These are phyloP conservation scores for Xenops minutus DNA, from an alignment of 2,797 vertebrate genomes.

Conservation along the genomic window DNA sequence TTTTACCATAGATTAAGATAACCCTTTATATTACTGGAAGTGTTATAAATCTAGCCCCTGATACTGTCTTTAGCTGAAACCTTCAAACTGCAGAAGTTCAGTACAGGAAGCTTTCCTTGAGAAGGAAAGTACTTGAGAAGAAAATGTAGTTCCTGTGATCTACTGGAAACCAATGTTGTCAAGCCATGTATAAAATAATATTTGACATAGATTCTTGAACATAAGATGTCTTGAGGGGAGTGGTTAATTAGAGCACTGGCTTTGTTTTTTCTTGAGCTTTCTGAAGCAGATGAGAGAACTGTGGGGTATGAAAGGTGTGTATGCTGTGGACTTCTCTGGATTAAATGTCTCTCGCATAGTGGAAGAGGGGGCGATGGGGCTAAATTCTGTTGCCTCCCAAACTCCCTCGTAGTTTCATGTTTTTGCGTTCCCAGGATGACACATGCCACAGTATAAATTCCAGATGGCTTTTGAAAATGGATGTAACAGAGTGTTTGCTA, in stretches of 20 bases:
- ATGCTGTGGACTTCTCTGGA: background rate
- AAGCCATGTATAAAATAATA: background rate
- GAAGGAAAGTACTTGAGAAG: background rate
- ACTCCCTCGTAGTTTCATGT: background rate
- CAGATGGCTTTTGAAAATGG: slow-evolving; percentile 46
- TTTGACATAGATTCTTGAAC: background rate
- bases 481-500: background rate
- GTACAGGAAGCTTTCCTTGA: background rate
- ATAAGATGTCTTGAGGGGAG: background rate
- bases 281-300: background rate
- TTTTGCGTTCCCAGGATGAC: background rate
- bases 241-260: background rate
- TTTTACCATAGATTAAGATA: background rate
- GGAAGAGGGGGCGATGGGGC: background rate
- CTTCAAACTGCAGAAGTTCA: background rate
- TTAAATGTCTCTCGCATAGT: background rate
- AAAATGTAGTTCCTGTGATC: background rate
- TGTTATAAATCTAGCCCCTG: background rate
- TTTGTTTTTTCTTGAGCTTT: background rate
- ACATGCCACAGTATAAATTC: slow-evolving; percentile 5
- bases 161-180: background rate
- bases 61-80: background rate
- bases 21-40: background rate
- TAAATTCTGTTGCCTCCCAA: background rate
- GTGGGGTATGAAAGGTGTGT: background rate